A percentile compares a stretch with the other conserved stretches of the same genome.
Conservation (phyloP, 37 sponge, comb jelly and placozoan genomes). For the Bolinopsis microptera region DNA sequence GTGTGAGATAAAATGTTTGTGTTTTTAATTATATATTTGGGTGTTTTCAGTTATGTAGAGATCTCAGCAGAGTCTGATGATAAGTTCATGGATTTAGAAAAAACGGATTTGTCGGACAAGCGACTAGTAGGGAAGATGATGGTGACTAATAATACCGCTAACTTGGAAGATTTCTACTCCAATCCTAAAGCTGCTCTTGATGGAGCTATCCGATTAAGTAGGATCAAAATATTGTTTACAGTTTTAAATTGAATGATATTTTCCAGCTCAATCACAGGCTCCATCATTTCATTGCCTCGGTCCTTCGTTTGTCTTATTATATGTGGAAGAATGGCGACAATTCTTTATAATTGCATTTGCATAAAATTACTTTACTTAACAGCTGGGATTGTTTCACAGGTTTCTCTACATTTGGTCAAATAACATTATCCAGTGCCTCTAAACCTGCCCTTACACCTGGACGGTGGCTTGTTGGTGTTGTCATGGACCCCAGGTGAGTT, state of each 20-base stretch:
- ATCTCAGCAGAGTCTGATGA: not conserved
- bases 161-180: not conserved
- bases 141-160: not conserved
- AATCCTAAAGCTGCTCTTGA: not conserved
- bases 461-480: not conserved
- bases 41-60: not conserved
- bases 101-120: not conserved
- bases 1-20: too few species aligned
- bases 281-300: too few species aligned
- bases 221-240: not conserved
- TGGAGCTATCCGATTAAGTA: not conserved
- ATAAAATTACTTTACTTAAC: too few species aligned
- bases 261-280: too few species aligned
- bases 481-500: not conserved
- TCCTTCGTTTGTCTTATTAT: too few species aligned
- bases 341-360: too few species aligned
- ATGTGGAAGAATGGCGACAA: too few species aligned
- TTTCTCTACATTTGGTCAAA: conserved; percentile 18
- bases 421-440: conserved; percentile 27
- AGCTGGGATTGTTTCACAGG: not conserved
- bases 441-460: not conserved
- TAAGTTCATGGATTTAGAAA: not conserved
- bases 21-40: too few species aligned
- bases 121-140: not conserved
- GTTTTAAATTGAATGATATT: too few species aligned